Conservation (phyloP, 2,888 invertebrate species). For the Andrena flavipes region DNA sequence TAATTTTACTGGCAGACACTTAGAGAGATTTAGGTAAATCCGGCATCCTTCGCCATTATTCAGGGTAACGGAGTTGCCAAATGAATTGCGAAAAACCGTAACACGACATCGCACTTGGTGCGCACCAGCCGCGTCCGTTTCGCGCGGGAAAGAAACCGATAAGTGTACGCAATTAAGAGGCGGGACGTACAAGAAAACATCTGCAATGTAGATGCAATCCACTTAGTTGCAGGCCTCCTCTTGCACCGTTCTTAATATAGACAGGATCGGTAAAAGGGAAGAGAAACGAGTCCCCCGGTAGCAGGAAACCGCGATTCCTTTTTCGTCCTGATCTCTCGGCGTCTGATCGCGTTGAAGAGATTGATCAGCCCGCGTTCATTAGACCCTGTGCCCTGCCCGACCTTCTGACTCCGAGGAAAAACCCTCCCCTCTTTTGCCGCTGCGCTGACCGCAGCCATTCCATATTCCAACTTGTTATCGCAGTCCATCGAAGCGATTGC, state of each 20-base stretch:
- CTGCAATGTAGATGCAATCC: conserved; percentile 60
- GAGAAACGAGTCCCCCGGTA: conserved; percentile 50
- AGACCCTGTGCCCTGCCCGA: not conserved
- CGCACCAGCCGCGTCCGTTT: conserved; percentile 8
- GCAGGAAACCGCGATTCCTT: conserved; percentile 51
- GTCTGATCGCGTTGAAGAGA: conserved; percentile 14
- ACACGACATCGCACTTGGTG: conserved; percentile 4
- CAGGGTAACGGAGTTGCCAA: conserved; percentile 29
- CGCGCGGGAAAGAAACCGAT: conserved; percentile 39
- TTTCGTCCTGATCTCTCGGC: conserved; percentile 21
- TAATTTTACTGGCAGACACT: too few species aligned
- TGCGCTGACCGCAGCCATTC: not conserved
- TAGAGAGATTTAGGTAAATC: too few species aligned
- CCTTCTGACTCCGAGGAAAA: not conserved
- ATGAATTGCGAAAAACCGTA: conserved; percentile 17
- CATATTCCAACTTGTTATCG: not conserved
- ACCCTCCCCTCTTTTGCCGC: not conserved
- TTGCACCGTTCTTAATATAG: conserved; percentile 51
- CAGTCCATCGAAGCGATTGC: not conserved
- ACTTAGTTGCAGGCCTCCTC: conserved; percentile 34
- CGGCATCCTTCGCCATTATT: not conserved
- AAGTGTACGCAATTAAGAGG: conserved; percentile 56
- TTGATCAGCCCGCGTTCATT: conserved; percentile 14
- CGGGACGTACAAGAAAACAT: conserved; percentile 46
- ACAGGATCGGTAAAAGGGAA: conserved; percentile 45